Conservation (phyloP, 2,113 vertebrate genomes). For the Oreotragus oreotragus region DNA sequence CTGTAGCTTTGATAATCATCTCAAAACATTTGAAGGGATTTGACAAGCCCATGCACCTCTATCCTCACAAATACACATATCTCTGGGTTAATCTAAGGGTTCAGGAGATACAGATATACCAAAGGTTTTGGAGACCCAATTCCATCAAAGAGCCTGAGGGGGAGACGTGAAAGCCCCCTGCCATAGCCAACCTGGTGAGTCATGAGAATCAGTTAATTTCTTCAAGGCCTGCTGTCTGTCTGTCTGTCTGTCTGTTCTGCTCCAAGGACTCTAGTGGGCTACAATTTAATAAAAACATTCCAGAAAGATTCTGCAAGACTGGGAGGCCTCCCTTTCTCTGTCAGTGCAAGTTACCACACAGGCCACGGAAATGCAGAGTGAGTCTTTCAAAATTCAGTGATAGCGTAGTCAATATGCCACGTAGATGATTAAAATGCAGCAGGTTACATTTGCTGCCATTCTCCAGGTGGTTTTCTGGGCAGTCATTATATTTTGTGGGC, state of each 20-base stretch:
- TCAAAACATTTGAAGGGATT: background rate
- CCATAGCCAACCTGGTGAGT: background rate
- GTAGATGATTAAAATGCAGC: slow-evolving; percentile 59
- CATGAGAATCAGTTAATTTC: background rate
- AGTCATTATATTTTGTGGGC: slow-evolving; percentile 72
- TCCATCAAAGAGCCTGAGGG: background rate
- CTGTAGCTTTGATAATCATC: background rate
- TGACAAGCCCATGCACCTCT: background rate
- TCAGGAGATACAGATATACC: background rate
- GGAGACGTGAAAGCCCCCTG: background rate
- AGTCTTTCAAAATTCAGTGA: slow-evolving; percentile 52
- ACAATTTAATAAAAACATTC: background rate
- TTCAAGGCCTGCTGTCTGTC: background rate
- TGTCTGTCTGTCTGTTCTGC: background rate
- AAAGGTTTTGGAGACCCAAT: background rate
- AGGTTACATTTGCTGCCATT: slow-evolving; percentile 60
- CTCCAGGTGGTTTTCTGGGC: slow-evolving; percentile 74
- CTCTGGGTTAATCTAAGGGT: background rate
- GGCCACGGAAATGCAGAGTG: slow-evolving; percentile 48
- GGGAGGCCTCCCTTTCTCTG: slow-evolving; percentile 38
- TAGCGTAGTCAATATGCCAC: slow-evolving; percentile 52
- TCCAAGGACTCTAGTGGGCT: background rate
- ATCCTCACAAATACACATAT: background rate
- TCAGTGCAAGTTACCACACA: slow-evolving; percentile 30
- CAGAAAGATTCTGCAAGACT: slow-evolving; percentile 29